Base-by-base conservation (phyloP, 2,797 vertebrate species). In the Epinephelus awoara region DNA sequence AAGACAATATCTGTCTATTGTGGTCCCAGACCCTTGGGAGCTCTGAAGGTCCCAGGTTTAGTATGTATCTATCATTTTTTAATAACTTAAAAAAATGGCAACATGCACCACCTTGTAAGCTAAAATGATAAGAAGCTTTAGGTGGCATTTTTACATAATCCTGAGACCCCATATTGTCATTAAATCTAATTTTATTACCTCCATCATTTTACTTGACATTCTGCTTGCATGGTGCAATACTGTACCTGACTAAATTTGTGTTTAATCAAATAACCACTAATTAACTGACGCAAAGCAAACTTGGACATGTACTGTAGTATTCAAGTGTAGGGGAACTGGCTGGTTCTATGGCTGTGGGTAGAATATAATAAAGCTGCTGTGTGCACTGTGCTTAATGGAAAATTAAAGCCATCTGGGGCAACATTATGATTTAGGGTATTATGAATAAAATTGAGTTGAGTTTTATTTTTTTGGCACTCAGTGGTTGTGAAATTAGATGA, bases 261-360 rank as follows among this genome's bases (percentile, higher is more conserved):
- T 50, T 25, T 21, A 49, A 62, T 85, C 27, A 58, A 21, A 66
- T 61, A 15, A 46, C 14, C 17, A 7, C 21, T 34, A 44, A 55
- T 69, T 70, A 3, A 46, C 9, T 56, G 23, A 52, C 3, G 6
- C 34, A 27, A 6, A 13, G 25, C 40, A 69, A 54, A 67, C 29
- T 6, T 13, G 5, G n/a, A 2, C 21, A 5, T 34, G 23, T 34
- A 2, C 21, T 59, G 2, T 29, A 0, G 19, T 17, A 23, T 65
- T 65, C 56, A 58, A 62, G 51, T 18, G n/a, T 11, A 6, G 7
- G 34, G 42, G 23, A 47, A 2, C 25, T n/a, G 29, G 38, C 13
- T 74, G 54, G 3, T 55, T 77, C 42, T 51, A 57, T 59, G 29
- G 44, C 47, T 77, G 27, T 42, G 9, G 40, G 47, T 58, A 54